Evolutionary conservation across 92 coral and sea anemone species (phyloP).

Genomic region (Parazoanthus darwini): DNA sequence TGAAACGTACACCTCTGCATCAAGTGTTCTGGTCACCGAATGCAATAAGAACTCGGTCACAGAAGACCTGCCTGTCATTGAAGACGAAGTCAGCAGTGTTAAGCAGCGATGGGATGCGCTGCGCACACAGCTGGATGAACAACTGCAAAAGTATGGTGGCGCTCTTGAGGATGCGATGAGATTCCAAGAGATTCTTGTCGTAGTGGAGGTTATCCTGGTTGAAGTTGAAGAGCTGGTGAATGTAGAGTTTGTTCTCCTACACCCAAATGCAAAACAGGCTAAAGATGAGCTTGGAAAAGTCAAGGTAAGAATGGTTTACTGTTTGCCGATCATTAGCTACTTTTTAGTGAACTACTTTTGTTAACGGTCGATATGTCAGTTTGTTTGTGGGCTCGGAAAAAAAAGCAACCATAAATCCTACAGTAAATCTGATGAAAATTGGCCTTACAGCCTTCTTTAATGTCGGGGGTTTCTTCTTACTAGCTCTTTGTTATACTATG

Average conservation of each 20-base stretch:
- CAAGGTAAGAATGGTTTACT: slow-evolving; percentile 56
- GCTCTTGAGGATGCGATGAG: slow-evolving; percentile 78
- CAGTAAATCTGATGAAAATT: no score
- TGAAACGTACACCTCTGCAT: slow-evolving; percentile 60
- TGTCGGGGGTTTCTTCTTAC: no score
- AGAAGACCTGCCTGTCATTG: slow-evolving; percentile 76
- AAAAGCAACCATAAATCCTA: no score
- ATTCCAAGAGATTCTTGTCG: slow-evolving; percentile 71
- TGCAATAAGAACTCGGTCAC: slow-evolving; percentile 66
- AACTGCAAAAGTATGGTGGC: slow-evolving; percentile 59
- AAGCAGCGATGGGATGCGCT: slow-evolving; percentile 82
- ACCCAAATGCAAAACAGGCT: slow-evolving; percentile 64
- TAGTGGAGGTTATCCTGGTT: slow-evolving; percentile 61
- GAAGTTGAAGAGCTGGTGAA: slow-evolving; percentile 73
- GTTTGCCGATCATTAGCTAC: no score
- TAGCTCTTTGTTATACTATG: no score
- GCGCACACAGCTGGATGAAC: slow-evolving; percentile 62
- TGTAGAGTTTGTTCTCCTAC: slow-evolving; percentile 64
- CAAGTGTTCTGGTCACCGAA: slow-evolving; percentile 56
- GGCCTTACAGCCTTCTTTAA: no score
- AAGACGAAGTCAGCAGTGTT: slow-evolving; percentile 72
- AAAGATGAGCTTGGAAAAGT: slow-evolving; percentile 79
- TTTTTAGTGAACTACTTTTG: no score
- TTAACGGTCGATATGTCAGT: no score
- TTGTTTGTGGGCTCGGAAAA: no score